A percentile compares a stretch with the other conserved stretches of the same genome.
Conservation (phyloP, 1,140 invertebrate genomes). For the Drosophila insularis region DNA sequence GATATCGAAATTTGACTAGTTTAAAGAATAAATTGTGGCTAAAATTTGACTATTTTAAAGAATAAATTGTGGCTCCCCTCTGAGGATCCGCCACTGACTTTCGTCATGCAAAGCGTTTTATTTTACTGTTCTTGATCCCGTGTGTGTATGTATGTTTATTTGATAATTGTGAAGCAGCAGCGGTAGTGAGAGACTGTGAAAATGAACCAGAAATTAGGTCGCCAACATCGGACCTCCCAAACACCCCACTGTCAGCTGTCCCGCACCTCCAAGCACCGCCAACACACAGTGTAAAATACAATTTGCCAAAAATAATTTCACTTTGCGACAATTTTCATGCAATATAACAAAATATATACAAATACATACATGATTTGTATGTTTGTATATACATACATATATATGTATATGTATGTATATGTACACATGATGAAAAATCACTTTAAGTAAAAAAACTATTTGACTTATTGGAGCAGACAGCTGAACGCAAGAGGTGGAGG, state of each 20-base stretch:
- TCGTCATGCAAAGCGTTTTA: too few species aligned
- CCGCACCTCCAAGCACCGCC: background rate
- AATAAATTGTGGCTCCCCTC: too few species aligned
- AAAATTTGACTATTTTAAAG: too few species aligned
- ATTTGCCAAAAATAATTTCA: conserved; percentile 77
- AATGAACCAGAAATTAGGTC: conserved; percentile 67
- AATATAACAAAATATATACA: conserved; percentile 25
- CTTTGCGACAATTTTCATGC: conserved; percentile 69
- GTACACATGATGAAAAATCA: conserved; percentile 54
- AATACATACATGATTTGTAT: conserved; percentile 7
- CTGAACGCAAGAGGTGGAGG: conserved; percentile 13
- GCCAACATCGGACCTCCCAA: conserved; percentile 15
- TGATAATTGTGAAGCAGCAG: conserved; percentile 36
- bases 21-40: too few species aligned
- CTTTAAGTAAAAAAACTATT: conserved; percentile 68
- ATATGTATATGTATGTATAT: background rate
- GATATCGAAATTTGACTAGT: too few species aligned
- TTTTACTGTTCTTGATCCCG: too few species aligned
- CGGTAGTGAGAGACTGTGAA: conserved; percentile 30
- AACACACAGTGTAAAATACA: conserved; percentile 47
- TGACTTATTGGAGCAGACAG: conserved; percentile 77
- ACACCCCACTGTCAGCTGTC: background rate
- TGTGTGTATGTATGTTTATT: conserved; percentile 8
- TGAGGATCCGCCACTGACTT: too few species aligned
- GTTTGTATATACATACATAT: conserved; percentile 37